Conservation (phyloP, 2,113 vertebrate genomes). For the Notarius quadriscutis region DNA sequence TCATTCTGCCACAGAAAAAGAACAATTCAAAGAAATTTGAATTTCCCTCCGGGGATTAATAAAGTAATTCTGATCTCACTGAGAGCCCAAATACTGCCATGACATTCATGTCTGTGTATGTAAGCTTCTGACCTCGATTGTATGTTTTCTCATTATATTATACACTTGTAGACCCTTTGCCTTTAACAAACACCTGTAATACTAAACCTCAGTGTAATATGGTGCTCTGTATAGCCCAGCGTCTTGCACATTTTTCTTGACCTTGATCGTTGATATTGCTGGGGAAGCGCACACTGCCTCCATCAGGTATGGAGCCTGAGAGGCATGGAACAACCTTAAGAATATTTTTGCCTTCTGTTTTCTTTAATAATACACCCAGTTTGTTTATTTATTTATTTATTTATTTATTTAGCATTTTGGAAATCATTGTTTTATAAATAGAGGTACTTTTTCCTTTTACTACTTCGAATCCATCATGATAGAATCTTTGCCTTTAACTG, state of each 20-base stretch:
- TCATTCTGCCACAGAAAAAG: too few species aligned
- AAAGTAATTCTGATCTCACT: too few species aligned
- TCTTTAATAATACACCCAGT: not conserved
- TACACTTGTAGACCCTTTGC: not conserved
- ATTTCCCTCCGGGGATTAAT: too few species aligned
- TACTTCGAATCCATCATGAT: not conserved
- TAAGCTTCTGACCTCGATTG: too few species aligned
- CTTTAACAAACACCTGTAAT: not conserved
- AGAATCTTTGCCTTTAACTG: not conserved
- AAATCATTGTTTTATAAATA: not conserved
- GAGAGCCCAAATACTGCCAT: too few species aligned
- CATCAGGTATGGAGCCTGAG: too few species aligned
- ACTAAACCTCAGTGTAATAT: constrained; percentile 1
- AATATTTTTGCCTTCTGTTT: not conserved
- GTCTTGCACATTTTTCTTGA: not conserved
- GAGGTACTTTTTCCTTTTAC: not conserved
- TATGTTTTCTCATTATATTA: not conserved
- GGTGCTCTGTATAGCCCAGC: not conserved
- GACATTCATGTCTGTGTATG: too few species aligned
- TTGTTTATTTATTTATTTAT: not conserved
- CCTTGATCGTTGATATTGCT: not conserved
- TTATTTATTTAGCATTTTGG: not conserved
- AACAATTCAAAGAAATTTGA: too few species aligned
- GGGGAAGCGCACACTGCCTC: not conserved
- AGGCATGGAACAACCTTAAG: not conserved